Conservation (phyloP, 2,888 invertebrate species). For the Craniophora ligustri region DNA sequence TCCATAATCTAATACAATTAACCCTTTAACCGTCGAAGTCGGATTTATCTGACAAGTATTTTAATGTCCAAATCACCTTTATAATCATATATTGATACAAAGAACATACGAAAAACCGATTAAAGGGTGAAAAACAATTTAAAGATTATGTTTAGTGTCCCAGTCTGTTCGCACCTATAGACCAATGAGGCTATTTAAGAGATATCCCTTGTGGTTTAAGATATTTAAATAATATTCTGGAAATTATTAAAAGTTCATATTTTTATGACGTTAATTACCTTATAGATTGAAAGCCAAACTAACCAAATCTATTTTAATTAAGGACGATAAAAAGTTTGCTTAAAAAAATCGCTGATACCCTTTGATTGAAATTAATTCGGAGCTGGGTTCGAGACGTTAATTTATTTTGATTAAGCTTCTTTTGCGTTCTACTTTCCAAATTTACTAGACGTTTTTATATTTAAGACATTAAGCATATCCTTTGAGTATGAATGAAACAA, state of each 20-base stretch:
- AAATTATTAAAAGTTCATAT: no score
- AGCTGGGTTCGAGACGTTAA: conserved; percentile 32
- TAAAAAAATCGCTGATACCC: conserved; percentile 20
- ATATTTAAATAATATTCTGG: neutral
- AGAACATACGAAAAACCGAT: no score
- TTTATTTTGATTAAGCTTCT: conserved; percentile 55
- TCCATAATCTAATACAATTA: no score
- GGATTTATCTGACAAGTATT: no score
- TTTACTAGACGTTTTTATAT: conserved; percentile 39
- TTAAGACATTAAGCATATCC: conserved; percentile 25
- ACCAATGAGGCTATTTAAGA: no score
- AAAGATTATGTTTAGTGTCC: no score
- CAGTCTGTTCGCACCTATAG: no score
- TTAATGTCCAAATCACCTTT: no score
- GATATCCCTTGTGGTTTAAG: no score
- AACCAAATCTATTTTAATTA: conserved; percentile 30
- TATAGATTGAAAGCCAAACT: neutral
- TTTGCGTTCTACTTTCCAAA: conserved; percentile 40
- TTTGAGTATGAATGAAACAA: conserved; percentile 18
- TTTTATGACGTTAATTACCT: neutral
- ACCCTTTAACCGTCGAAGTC: no score
- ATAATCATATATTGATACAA: no score
- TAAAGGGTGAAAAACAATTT: no score
- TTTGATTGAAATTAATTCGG: conserved; percentile 51
- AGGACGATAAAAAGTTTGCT: conserved; percentile 8